These are phyloP conservation scores for Trinectes maculatus DNA, from an alignment of 2,113 vertebrate genomes.

Conservation along the genomic window DNA sequence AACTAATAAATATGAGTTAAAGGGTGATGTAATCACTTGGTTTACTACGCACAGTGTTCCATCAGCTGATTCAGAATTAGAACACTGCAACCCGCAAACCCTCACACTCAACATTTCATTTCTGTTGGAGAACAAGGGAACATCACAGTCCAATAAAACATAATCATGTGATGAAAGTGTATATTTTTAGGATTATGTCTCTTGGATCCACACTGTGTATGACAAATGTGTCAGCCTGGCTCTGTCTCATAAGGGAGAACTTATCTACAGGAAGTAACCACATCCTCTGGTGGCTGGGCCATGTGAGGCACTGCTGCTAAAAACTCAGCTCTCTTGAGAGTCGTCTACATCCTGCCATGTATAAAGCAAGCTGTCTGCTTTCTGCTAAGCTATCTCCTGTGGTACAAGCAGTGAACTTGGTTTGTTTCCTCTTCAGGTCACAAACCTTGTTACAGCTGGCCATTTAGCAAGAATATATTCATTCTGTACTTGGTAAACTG, in stretches of 20 bases:
- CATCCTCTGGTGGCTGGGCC: constrained; percentile 71
- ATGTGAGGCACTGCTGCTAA: constrained; percentile 49
- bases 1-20: neutral
- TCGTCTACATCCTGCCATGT: constrained; percentile 69
- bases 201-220: neutral
- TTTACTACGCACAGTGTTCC: neutral
- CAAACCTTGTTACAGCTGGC: neutral
- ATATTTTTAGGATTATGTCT: neutral
- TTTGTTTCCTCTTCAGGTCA: constrained; percentile 19
- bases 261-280: constrained; percentile 79
- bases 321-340: constrained; percentile 62
- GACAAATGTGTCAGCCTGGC: constrained; percentile 29
- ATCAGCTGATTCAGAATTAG: neutral
- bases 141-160: neutral
- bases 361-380: constrained; percentile 47
- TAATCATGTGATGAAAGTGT: neutral
- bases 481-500: constrained; percentile 31
- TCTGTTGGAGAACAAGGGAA: neutral
- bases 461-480: constrained; percentile 4
- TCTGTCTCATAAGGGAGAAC: constrained; percentile 45
- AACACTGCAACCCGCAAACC: neutral
- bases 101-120: neutral
- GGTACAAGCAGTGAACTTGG: neutral
- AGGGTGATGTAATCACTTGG: neutral
- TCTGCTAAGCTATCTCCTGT: constrained; percentile 11